Base-by-base conservation (phyloP, 2,797 vertebrate genomes). In the Sebastes vulpes region DNA sequence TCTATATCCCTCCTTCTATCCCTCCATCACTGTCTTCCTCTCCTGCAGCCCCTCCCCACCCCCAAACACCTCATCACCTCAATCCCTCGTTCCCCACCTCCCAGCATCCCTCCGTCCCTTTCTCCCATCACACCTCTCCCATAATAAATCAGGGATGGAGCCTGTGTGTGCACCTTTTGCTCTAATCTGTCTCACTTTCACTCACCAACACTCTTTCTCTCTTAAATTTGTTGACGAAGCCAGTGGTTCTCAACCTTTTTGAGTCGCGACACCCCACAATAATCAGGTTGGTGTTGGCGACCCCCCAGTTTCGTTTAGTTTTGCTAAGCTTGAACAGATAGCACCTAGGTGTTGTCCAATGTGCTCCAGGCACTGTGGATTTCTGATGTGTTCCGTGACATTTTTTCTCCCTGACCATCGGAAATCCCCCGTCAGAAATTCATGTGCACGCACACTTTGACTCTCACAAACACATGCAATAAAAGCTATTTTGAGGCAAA, bases 41-140 rank as follows among this genome's bases (percentile, higher is more conserved):
- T 85, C 61, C 83, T 65, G 48, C 82, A 73, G 67, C 74, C 61
- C 87, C 83, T 85, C 86, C 85, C 23, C 69, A 52, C 85, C 87
- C 86, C 92, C 53, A 53, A 86, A 89, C 83, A 76, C 86, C 88
- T 75, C 82, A 81, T 92, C 91, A 87, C 93, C 91, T 92, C 87
- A 76, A 65, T 90, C 91, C 91, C 93, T 79, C 38, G 56, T 75
- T 90, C 85, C 86, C 87, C 74, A 85, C 69, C 75, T 90, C 88
- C 88, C 87, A 79, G 73, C 69, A 88, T 86, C 89, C 87, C 84
- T 75, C 28, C 48, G 18, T 82, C 72, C 82, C 87, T 71, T 21
- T 61, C 11, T 82, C 75, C 87, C 85, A 63, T 77, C 63, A 57
- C 85, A 78, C 75, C 79, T 77, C 72, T 82, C 32, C 75, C 73